These are phyloP conservation scores for Sarcophaga rosellei DNA, from an alignment of 2,888 invertebrate species.

Conservation along the genomic window DNA sequence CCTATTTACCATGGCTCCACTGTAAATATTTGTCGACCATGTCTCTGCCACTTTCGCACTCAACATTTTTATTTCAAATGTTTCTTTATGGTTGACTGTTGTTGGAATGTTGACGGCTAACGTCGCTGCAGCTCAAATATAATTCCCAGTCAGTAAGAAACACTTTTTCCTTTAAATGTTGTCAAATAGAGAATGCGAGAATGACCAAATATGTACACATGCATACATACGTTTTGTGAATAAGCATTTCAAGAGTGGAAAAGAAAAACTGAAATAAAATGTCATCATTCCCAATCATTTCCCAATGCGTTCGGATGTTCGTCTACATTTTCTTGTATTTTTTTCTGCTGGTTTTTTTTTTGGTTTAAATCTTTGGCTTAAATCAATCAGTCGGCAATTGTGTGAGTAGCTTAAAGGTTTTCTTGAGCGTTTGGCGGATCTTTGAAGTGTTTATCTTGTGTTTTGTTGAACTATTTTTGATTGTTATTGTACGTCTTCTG, in stretches of 20 bases:
- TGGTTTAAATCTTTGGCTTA: constrained; percentile 35
- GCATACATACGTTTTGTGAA: too few relatives aligned
- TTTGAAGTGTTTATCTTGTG: constrained; percentile 29
- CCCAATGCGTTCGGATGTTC: constrained; percentile 42
- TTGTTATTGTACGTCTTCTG: neutral
- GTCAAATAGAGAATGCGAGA: constrained; percentile 17
- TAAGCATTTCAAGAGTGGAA: neutral
- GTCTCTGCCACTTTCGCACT: neutral
- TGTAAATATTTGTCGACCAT: neutral
- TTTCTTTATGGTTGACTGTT: constrained; percentile 5
- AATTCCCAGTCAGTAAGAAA: constrained; percentile 25
- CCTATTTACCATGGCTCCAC: too few relatives aligned
- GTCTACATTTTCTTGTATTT: constrained; percentile 18
- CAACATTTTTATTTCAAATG: constrained; percentile 31
- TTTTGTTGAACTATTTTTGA: constrained; percentile 26
- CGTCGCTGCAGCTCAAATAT: constrained; percentile 1
- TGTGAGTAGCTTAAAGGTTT: constrained; percentile 15
- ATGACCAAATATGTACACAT: neutral
- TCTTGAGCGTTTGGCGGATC: constrained; percentile 35
- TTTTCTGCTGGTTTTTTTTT: constrained; percentile 14
- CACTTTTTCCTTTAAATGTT: constrained; percentile 41
- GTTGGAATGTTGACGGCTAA: neutral
- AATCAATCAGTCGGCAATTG: constrained; percentile 52
- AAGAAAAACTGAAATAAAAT: neutral
- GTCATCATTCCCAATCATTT: neutral